These are phyloP conservation scores for Macropus fuliginosus DNA, from an alignment of 2,797 vertebrate genomes.

Conservation along the genomic window DNA sequence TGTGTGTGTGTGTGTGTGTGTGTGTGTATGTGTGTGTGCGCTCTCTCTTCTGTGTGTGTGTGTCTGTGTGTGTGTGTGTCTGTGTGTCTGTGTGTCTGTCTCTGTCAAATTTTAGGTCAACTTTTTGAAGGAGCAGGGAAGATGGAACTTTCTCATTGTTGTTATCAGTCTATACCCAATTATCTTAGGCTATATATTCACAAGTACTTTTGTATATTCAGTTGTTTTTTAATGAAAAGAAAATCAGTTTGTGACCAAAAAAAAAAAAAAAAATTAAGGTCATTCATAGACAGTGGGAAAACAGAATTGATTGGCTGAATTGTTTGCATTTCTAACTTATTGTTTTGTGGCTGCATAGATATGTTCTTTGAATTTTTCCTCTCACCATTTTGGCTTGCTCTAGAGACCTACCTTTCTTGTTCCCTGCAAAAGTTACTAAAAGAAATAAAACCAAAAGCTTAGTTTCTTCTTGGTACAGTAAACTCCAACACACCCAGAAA, in stretches of 20 bases:
- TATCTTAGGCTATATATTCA: constrained; percentile 11
- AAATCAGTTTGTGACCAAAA: constrained; percentile 1
- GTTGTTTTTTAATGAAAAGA: background rate
- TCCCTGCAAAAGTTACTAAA: constrained; percentile 57
- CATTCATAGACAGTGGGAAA: background rate
- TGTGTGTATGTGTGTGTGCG: no score
- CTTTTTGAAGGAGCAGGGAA: background rate
- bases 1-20: no score
- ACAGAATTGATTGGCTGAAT: background rate
- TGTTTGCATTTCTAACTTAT: background rate
- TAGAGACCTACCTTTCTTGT: constrained; percentile 29
- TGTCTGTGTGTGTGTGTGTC: no score
- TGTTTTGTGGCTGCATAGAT: background rate
- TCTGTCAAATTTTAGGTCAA: background rate
- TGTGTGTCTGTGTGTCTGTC: background rate
- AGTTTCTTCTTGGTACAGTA: constrained; percentile 17
- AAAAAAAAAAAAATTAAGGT: background rate
- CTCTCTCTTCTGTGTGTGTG: background rate
- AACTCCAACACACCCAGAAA: constrained; percentile 48
- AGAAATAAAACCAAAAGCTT: constrained; percentile 50
- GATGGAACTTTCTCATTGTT: background rate
- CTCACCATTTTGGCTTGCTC: constrained; percentile 36
- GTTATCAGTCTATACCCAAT: background rate
- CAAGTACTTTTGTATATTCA: background rate
- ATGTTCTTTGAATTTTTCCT: constrained; percentile 4